These are phyloP conservation scores for Netelia virgata DNA, from an alignment of 2,888 invertebrate species.

Conservation along the genomic window DNA sequence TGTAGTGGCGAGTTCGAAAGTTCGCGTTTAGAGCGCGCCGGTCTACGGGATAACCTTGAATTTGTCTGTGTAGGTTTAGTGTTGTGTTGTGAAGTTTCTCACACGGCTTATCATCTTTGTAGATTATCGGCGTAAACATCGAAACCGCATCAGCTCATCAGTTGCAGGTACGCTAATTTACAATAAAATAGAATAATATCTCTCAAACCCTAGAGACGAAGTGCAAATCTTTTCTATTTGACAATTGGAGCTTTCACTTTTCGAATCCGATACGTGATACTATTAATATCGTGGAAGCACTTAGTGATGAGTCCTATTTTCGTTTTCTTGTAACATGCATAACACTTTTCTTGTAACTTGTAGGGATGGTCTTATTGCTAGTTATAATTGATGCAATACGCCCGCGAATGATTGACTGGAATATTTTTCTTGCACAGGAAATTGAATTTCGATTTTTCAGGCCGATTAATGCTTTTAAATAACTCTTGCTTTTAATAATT, in stretches of 20 bases:
- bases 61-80: not conserved
- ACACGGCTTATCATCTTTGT: not conserved
- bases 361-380: not conserved
- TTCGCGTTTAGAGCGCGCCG: not conserved
- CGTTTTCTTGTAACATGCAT: not conserved
- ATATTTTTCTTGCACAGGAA: not conserved
- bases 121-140: not conserved
- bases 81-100: not conserved
- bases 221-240: no score
- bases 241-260: not conserved
- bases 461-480: no score
- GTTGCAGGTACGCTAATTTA: not conserved
- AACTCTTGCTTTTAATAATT: no score
- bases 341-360: no score
- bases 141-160: not conserved
- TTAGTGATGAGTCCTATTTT: not conserved
- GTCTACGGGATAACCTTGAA: not conserved
- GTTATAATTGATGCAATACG: not conserved
- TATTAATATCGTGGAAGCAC: not conserved
- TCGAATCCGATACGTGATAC: not conserved
- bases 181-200: not conserved
- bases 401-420: not conserved
- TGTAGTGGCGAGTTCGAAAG: not conserved
- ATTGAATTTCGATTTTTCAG: not conserved
- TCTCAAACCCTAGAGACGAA: not conserved